These are phyloP conservation scores for Leucoma salicis DNA, from an alignment of 2,888 invertebrate species.

Conservation along the genomic window DNA sequence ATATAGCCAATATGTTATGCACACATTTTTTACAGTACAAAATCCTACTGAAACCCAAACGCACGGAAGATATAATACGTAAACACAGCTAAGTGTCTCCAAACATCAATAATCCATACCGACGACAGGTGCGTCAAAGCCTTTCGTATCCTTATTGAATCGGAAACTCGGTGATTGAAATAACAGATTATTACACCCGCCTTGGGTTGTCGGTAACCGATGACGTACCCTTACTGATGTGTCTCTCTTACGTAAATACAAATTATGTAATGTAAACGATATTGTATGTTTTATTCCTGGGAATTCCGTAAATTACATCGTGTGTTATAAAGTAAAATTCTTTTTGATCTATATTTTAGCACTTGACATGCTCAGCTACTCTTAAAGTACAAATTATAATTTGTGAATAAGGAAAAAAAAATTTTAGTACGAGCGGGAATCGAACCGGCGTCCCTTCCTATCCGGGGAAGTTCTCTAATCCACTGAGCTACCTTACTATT, in stretches of 20 bases:
- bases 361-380: no score
- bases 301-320: no score
- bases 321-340: no score
- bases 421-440: no score
- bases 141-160: conserved; percentile 24
- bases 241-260: not conserved
- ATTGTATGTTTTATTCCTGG: not conserved
- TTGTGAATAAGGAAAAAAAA: no score
- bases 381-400: no score
- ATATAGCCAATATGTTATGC: not conserved
- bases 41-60: conserved; percentile 1
- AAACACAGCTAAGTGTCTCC: conserved; percentile 10
- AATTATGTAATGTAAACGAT: not conserved
- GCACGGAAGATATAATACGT: not conserved
- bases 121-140: conserved; percentile 18
- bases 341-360: no score
- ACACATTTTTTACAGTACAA: not conserved
- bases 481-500: no score
- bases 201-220: conserved; percentile 1
- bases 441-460: no score
- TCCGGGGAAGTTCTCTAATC: no score
- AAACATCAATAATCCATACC: conserved; percentile 25
- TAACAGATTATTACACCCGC: conserved; percentile 13
- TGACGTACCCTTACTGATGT: not conserved
- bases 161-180: conserved; percentile 28